Conservation (phyloP, 2,888 invertebrate species). For the Diadegma fenestrale region DNA sequence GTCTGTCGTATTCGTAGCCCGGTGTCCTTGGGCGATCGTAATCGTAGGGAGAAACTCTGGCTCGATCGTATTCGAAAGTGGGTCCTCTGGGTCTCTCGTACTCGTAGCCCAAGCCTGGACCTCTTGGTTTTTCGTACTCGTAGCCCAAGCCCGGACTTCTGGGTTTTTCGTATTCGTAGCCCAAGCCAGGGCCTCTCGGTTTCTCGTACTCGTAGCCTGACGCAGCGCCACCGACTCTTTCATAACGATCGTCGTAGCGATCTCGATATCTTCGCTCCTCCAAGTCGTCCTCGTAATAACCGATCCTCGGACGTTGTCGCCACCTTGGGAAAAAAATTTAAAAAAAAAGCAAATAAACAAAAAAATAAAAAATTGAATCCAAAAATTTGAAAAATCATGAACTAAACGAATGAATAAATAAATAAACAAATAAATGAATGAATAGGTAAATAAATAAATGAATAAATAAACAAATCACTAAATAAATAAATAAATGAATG, state of each 20-base stretch:
- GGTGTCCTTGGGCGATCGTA: constrained; percentile 74
- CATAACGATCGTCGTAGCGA: constrained; percentile 76
- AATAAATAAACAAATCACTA: constrained; percentile 29
- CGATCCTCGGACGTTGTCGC: constrained; percentile 76
- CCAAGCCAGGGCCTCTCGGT: too few relatives aligned
- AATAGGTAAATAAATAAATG: background rate
- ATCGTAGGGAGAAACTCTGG: constrained; percentile 56
- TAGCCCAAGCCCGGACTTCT: constrained; percentile 74
- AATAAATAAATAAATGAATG: constrained; percentile 13
- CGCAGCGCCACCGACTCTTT: constrained; percentile 43
- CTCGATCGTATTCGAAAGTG: constrained; percentile 60
- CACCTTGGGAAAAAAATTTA: constrained; percentile 66
- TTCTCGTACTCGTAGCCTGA: constrained; percentile 41
- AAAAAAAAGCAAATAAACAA: constrained; percentile 20
- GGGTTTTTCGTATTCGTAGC: constrained; percentile 70
- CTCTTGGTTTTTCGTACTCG: constrained; percentile 67
- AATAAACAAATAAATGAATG: background rate
- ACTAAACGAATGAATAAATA: constrained; percentile 16
- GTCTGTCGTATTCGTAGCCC: constrained; percentile 75
- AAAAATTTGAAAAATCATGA: too few relatives aligned
- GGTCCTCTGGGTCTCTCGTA: constrained; percentile 67
- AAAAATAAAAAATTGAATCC: constrained; percentile 44
- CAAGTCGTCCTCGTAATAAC: constrained; percentile 76
- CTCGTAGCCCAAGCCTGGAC: constrained; percentile 73
- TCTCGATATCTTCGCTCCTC: constrained; percentile 77